Percentiles rank a stretch among this genome's conserved stretches.
Evolutionary conservation across 2,113 vertebrate genomes (phyloP).

Genomic region (Psilopogon haemacephalus): DNA sequence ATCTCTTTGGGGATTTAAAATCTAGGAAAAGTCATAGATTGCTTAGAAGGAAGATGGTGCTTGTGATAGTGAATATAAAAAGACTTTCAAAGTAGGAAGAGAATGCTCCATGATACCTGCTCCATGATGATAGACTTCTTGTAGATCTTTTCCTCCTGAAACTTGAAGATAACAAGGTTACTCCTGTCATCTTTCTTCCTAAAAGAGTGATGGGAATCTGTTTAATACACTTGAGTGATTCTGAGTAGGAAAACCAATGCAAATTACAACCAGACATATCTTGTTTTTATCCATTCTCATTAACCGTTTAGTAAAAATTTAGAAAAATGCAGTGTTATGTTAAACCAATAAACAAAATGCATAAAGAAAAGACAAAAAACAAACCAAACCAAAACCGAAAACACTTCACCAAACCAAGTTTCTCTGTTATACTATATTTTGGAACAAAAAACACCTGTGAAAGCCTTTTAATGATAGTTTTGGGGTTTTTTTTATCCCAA

Average conservation of each 20-base stretch:
- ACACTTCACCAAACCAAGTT: too few species aligned
- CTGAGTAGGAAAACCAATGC: background rate
- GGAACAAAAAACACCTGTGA: too few species aligned
- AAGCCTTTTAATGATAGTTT: background rate
- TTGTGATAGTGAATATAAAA: background rate
- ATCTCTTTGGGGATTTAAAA: background rate
- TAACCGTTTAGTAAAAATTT: too few species aligned
- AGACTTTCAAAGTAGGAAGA: background rate
- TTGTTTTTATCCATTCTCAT: background rate
- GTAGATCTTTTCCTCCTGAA: background rate
- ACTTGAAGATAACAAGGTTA: background rate
- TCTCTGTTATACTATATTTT: background rate
- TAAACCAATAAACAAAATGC: too few species aligned
- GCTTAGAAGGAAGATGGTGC: background rate
- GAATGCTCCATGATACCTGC: background rate
- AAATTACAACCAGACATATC: background rate
- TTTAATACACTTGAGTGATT: background rate
- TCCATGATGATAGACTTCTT: background rate
- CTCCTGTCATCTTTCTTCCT: background rate
- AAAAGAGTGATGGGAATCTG: rapidly evolving
- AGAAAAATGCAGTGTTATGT: too few species aligned
- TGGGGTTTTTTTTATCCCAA: background rate
- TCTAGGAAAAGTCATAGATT: background rate
- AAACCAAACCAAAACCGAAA: too few species aligned
- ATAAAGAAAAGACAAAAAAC: too few species aligned